Conservation (phyloP, 2,113 vertebrate genomes). For the Hyperoodon ampullatus region DNA sequence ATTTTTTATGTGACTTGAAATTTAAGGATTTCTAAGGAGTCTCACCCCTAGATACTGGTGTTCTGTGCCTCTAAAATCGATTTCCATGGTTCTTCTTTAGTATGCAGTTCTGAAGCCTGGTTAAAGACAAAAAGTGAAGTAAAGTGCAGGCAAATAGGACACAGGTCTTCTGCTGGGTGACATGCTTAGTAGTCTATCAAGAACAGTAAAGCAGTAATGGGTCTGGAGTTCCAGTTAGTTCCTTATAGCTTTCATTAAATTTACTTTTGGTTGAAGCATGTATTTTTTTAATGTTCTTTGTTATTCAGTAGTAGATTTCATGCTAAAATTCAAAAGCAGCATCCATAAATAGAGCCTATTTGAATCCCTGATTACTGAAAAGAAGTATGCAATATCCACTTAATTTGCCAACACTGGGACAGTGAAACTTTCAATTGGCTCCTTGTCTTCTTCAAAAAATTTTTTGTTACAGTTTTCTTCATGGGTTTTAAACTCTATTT, state of each 20-base stretch:
- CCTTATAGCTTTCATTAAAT: not conserved
- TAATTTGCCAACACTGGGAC: slow-evolving; percentile 9
- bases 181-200: not conserved
- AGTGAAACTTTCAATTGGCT: slow-evolving; percentile 56
- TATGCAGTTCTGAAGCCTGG: not conserved
- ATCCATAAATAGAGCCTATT: slow-evolving; percentile 3
- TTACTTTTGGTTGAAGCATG: not conserved
- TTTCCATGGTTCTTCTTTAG: not conserved
- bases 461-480: slow-evolving; percentile 27
- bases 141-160: not conserved
- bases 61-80: not conserved
- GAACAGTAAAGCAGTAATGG: not conserved
- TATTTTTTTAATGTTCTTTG: not conserved
- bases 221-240: not conserved
- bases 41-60: not conserved
- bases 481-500: slow-evolving; percentile 52
- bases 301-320: not conserved
- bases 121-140: not conserved
- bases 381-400: not conserved
- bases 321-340: slow-evolving; percentile 2
- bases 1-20: not conserved
- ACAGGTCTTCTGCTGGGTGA: not conserved
- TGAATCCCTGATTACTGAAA: slow-evolving; percentile 54
- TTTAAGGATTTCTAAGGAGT: not conserved
- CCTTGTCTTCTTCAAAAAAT: not conserved